Percentiles rank a stretch among this genome's conserved stretches.
Conservation (phyloP, 2,113 vertebrate species). For the Podarcis raffonei region DNA sequence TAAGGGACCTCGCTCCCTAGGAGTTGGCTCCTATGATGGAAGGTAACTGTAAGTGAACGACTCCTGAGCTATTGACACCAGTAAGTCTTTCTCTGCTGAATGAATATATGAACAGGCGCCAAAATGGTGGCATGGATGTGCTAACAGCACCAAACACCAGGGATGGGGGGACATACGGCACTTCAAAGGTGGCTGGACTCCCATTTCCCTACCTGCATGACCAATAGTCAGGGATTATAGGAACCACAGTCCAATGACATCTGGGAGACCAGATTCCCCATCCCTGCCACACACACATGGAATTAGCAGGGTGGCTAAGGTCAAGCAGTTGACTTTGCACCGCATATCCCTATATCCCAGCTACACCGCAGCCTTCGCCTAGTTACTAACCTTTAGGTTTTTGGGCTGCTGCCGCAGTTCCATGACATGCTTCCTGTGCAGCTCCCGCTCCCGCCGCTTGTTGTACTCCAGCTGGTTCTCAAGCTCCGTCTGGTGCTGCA, state of each 20-base stretch:
- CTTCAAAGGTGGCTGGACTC: too few species aligned
- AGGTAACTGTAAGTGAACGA: not conserved
- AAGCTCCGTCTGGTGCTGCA: constrained; percentile 99
- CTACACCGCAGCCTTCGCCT: not conserved
- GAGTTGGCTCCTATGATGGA: not conserved
- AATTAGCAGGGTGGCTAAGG: not conserved
- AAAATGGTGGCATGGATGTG: too few species aligned
- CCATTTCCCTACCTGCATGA: too few species aligned
- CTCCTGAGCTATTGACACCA: too few species aligned
- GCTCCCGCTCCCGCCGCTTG: constrained; percentile 93
- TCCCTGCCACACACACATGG: not conserved
- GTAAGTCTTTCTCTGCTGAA: not conserved
- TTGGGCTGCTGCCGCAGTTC: constrained; percentile 99
- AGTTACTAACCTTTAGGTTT: constrained; percentile 90
- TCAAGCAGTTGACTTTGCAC: not conserved
- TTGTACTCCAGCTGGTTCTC: constrained; percentile 99
- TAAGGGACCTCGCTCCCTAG: too few species aligned
- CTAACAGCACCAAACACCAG: too few species aligned
- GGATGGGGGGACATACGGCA: too few species aligned
- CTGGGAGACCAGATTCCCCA: too few species aligned
- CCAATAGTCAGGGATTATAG: too few species aligned
- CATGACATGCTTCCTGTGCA: constrained; percentile 97
- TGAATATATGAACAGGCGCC: not conserved
- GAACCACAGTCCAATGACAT: too few species aligned
- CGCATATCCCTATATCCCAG: not conserved